Percentiles rank a stretch among this genome's conserved stretches.
Conservation (phyloP, 64 coral and sea anemone species). For the Stichodactyla mertensii region DNA sequence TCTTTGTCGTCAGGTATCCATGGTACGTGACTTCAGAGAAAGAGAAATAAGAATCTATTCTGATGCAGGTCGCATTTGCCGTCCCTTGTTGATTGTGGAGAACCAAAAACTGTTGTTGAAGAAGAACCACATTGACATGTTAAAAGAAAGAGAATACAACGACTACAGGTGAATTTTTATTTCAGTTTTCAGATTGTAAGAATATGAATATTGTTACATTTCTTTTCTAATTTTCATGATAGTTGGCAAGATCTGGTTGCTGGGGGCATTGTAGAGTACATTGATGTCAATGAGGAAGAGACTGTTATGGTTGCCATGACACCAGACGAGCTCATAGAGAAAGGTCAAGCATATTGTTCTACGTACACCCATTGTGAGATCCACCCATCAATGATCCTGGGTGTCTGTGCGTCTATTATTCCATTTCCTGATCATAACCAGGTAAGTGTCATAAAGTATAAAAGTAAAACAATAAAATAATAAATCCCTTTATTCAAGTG, state of each 20-base stretch:
- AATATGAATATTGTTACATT: not conserved
- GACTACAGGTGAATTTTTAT: conserved; percentile 61
- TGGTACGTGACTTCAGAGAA: conserved; percentile 97
- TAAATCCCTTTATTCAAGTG: too few species aligned
- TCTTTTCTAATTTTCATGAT: not conserved
- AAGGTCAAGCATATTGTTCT: conserved; percentile 90
- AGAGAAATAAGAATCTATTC: conserved; percentile 98
- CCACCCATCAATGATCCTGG: conserved; percentile 97
- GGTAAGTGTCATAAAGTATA: conserved; percentile 15
- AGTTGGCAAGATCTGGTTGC: conserved; percentile 98
- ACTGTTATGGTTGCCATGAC: conserved; percentile 99
- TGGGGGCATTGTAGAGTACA: conserved; percentile 93
- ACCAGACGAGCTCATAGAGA: conserved; percentile 94
- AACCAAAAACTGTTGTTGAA: conserved; percentile 96
- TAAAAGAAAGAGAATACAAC: conserved; percentile 99
- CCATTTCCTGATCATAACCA: conserved; percentile 99
- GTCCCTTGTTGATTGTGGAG: conserved; percentile 94
- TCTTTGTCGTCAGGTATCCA: conserved; percentile 60
- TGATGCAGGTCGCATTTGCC: conserved; percentile 94
- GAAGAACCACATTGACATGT: conserved; percentile 95
- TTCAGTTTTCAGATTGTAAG: too few species aligned
- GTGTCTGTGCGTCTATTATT: conserved; percentile 98
- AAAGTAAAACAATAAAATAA: too few species aligned
- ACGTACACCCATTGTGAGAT: conserved; percentile 99
- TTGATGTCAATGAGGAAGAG: conserved; percentile 98